Base-by-base conservation (phyloP, 1,140 invertebrate species). In the Tribolium castaneum region DNA sequence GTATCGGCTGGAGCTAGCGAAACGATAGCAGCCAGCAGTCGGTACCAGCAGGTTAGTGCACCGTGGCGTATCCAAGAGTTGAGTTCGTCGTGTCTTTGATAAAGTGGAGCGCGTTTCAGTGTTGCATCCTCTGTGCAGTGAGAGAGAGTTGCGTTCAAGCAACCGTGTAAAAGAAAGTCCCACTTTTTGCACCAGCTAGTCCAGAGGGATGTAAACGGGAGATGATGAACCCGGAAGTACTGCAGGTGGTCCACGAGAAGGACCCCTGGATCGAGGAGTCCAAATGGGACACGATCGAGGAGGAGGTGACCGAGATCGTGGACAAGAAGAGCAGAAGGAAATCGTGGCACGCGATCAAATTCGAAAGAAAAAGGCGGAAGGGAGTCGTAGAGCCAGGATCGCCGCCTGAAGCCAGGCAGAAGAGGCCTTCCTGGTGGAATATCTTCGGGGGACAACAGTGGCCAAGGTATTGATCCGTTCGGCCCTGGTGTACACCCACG, bases 351-450 rank as follows among this genome's bases (percentile, higher is more conserved):
- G 92, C 93, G 14, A 87, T 89, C 14, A 92, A 92, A 84, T 85
- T 90, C 54, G 92, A 93, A 82, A 86, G 90, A 80, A 93, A 90
- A 86, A 89, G 91, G 78, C 90, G 88, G 83, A 94, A 90, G 86
- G 93, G 88, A 80, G 90, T 88, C 85, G 89, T 86, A 82, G 90
- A 90, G 84, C 82, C 73, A 56, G 87, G 85, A 25, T 87, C 90
- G 6, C 87, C 89, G n/a, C 80, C 86, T 1, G 87, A 90, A 81
- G 86, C 89, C 2, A 88, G 93, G 12, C 92, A 94, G 83, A 94
- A 95, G 83, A 88, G 94, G 75, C 91, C 92, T 6, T 95, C 94
- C 9, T 95, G 94, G 94, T 95, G 94, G 94, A 95, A 94, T 84
- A 93, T 94, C 25, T 94, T 95, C 81, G 92, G 94, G 5, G 92